Evolutionary conservation across 2,113 vertebrate species (phyloP).

Genomic region (Xyrauchen texanus): DNA sequence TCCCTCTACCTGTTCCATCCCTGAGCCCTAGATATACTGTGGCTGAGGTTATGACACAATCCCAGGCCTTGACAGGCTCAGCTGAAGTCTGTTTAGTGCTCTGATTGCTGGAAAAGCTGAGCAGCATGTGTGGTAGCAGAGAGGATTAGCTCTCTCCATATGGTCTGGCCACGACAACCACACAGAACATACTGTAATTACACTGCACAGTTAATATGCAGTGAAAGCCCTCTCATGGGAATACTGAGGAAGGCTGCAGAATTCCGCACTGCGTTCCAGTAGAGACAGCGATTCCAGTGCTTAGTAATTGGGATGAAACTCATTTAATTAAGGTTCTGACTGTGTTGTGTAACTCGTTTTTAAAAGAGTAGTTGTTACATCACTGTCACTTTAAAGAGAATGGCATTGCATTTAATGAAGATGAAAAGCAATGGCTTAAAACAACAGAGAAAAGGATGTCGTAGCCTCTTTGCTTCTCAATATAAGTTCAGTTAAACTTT

Average conservation of each 20-base stretch:
- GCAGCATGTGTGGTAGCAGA: conserved; percentile 35
- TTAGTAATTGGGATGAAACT: neutral
- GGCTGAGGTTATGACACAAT: conserved; percentile 22
- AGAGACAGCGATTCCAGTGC: neutral
- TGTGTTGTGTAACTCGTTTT: neutral
- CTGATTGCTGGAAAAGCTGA: conserved; percentile 26
- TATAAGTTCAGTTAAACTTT: neutral
- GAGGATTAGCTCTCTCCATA: conserved; percentile 56
- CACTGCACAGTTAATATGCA: conserved; percentile 39
- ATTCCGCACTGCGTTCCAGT: conserved; percentile 27
- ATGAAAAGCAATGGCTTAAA: conserved; percentile 40
- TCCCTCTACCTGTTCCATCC: neutral
- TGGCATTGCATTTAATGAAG: conserved; percentile 38
- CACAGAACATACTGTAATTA: conserved; percentile 45
- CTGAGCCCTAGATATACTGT: neutral
- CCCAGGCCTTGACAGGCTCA: conserved; percentile 24
- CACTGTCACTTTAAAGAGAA: conserved; percentile 26
- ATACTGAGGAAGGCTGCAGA: conserved; percentile 29
- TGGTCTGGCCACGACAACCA: conserved; percentile 35
- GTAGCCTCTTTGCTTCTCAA: conserved; percentile 36
- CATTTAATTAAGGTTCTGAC: neutral
- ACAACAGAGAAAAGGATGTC: conserved; percentile 46
- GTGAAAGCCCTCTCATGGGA: conserved; percentile 41
- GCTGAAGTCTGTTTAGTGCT: conserved; percentile 43
- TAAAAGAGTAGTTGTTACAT: conserved; percentile 29